Evolutionary conservation across 2,113 vertebrate genomes (phyloP).

Genomic region (Hypocryptadius cinnamomeus): DNA sequence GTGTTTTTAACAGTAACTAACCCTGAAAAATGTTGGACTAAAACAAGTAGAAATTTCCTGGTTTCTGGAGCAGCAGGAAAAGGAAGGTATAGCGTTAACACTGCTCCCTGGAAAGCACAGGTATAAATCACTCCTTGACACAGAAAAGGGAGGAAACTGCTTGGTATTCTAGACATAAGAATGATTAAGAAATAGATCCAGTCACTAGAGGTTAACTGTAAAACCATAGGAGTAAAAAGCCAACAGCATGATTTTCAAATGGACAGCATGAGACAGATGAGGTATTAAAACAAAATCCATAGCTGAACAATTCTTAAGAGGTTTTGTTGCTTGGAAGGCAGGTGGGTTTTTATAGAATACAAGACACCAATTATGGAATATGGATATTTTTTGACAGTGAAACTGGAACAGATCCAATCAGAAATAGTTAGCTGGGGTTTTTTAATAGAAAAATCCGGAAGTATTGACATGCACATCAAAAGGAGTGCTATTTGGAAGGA

Average conservation of each 20-base stretch:
- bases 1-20: background rate
- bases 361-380: background rate
- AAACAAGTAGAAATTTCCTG: background rate
- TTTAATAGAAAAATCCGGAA: background rate
- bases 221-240: background rate
- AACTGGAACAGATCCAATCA: background rate
- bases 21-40: background rate
- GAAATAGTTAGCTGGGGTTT: background rate
- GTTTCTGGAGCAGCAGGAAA: background rate
- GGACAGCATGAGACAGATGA: background rate
- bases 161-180: background rate
- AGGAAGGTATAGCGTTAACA: background rate
- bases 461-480: background rate
- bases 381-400: background rate
- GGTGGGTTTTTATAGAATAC: background rate
- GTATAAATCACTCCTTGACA: background rate
- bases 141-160: background rate
- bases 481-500: background rate
- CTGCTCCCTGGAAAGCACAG: background rate
- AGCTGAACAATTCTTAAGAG: background rate
- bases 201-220: background rate
- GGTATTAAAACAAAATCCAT: background rate
- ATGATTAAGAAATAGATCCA: background rate
- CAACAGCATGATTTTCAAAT: background rate
- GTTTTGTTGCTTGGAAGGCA: background rate